Evolutionary conservation across 2,113 vertebrate species (phyloP), one percentile per base, ranked within the genome.

Genomic region (Piprites chloris): DNA sequence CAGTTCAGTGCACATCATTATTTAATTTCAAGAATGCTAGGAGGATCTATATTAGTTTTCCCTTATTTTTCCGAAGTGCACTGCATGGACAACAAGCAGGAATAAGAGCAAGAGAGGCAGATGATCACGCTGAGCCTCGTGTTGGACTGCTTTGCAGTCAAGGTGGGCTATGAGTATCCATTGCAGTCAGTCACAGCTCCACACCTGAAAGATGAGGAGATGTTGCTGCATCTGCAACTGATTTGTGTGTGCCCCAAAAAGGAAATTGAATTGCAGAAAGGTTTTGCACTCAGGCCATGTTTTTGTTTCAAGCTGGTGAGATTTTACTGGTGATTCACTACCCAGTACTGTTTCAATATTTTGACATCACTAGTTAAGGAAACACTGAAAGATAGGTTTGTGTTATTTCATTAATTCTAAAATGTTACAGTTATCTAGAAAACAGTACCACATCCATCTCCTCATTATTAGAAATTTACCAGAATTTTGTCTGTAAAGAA

Each of bases 231-330:
- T 90, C 92, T 95, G 90, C 12, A 28, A 65, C 63, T 83, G 67
- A 93, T 96, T 69, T 91, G 56, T 3, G 12, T 28, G 69, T 85
- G 81, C 53, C 79, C 79, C 3, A 1, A 66, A 61, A 83, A 90
- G 92, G 92, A 88, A 90, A 90, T 93, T 77, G 59, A 49, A 14
- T 46, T 89, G 90, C 74, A 68, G 93, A 68, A 87, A 41, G 53
- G 53, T 78, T 95, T 76, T 93, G 69, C 58, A 9, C 71, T 82
- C 74, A 42, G 85, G 53, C 68, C 58, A 10, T 76, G 82, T 56
- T 94, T 93, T 77, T 39, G 49, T 96, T 93, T 94, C 87, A 74
- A 32, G 75, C 78, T 66, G 74, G 79, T 87, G 81, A 87, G 81
- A 42, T 79, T 78, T 41, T 84, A 44, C 67, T 81, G 59, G 55